Conservation (phyloP, 2,113 vertebrate species). For the Phylloscopus whistleri region DNA sequence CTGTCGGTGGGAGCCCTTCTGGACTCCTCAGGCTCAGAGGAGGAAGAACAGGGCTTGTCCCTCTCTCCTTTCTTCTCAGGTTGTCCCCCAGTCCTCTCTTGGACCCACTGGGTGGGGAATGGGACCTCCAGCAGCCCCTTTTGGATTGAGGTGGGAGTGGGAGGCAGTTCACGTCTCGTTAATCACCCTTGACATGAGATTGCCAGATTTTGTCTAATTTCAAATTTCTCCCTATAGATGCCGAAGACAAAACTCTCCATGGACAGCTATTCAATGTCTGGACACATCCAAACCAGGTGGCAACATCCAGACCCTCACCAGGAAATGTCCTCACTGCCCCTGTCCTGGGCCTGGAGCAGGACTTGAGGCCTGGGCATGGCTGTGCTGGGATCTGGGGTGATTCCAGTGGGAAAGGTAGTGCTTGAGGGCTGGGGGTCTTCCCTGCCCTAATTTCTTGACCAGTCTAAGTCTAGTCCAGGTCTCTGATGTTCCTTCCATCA, state of each 20-base stretch:
- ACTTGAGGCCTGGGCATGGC: not conserved
- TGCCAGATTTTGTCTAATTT: not conserved
- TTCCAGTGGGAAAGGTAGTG: accelerated
- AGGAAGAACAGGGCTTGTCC: not conserved
- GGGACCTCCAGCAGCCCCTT: not conserved
- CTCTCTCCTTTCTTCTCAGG: not conserved
- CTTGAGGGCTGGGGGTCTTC: not conserved
- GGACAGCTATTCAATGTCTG: not conserved
- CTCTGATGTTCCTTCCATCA: not conserved
- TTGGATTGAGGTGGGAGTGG: not conserved
- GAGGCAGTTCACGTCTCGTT: not conserved
- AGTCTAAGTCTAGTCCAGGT: not conserved
- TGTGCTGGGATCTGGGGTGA: not conserved
- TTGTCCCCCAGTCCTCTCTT: not conserved
- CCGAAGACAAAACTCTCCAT: not conserved
- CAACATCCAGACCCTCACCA: not conserved
- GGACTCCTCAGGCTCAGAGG: not conserved
- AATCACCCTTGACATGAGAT: not conserved
- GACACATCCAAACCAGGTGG: not conserved
- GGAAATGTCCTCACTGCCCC: not conserved
- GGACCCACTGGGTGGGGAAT: not conserved
- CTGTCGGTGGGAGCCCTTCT: accelerated
- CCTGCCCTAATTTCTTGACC: not conserved
- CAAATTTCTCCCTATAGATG: not conserved
- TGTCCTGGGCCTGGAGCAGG: not conserved